phyloP scores from a whole-genome alignment of 2,797 vertebrate genomes.

The Pelodytes ibericus region DNA sequence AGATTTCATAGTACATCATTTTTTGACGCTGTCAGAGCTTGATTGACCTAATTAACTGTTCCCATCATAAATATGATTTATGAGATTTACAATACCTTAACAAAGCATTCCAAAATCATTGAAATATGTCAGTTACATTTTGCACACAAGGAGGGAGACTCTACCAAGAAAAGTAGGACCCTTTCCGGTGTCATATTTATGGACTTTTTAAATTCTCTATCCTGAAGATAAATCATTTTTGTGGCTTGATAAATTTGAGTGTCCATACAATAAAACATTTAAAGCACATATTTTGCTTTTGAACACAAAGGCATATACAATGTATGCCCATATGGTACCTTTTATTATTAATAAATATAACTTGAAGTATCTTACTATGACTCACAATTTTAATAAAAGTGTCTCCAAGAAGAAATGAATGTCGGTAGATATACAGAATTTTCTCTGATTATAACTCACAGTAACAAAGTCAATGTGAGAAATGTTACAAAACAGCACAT shows the following conservation, averaged over 20 bases:
- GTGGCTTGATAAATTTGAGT: no score
- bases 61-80: constrained; percentile 33
- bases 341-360: no score
- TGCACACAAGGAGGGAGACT: background rate
- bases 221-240: background rate
- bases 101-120: background rate
- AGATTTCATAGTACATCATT: constrained; percentile 49
- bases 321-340: no score
- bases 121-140: background rate
- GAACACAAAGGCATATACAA: no score
- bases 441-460: no score
- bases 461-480: no score
- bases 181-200: background rate
- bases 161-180: background rate
- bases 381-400: no score
- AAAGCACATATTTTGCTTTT: background rate
- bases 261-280: background rate
- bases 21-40: constrained; percentile 40
- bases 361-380: no score
- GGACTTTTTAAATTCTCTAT: background rate
- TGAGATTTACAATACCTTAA: constrained; percentile 11
- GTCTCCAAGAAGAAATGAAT: no score
- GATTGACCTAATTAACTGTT: constrained; percentile 51
- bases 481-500: no score
- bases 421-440: no score